A percentile compares a stretch with the other conserved stretches of the same genome.
These are phyloP conservation scores for Maniola hyperantus DNA, from an alignment of 2,888 invertebrate species.

Conservation along the genomic window DNA sequence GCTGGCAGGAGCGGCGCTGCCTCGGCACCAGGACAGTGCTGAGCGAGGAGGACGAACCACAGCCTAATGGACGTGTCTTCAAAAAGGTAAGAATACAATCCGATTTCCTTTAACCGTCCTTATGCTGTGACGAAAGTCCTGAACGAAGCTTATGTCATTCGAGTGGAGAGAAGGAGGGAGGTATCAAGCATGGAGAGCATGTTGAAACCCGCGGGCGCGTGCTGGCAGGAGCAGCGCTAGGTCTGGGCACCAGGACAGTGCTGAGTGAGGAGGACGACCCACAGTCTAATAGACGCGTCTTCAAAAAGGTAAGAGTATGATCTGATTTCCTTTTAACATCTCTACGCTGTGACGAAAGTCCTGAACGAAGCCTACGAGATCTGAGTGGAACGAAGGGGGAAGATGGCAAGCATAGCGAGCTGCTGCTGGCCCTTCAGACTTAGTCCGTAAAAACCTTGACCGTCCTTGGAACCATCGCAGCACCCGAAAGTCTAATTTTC, in stretches of 20 bases:
- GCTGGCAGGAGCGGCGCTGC: constrained; percentile 88
- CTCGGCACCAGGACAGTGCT: constrained; percentile 95
- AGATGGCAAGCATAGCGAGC: too few relatives aligned
- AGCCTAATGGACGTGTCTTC: constrained; percentile 96
- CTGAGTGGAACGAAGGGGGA: too few relatives aligned
- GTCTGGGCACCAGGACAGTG: constrained; percentile 95
- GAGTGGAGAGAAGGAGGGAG: too few relatives aligned
- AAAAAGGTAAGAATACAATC: constrained; percentile 88
- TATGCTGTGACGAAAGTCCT: too few relatives aligned
- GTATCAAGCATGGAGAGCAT: constrained; percentile 93
- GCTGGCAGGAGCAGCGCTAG: constrained; percentile 88
- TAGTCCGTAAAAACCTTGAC: too few relatives aligned
- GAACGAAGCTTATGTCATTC: too few relatives aligned
- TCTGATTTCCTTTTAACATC: not conserved
- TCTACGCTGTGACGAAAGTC: too few relatives aligned
- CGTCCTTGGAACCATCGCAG: too few relatives aligned
- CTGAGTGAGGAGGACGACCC: constrained; percentile 96
- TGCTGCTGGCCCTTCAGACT: too few relatives aligned
- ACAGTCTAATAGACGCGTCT: constrained; percentile 96
- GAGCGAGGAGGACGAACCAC: constrained; percentile 96
- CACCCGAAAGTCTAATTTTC: too few relatives aligned
- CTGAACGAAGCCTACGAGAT: too few relatives aligned
- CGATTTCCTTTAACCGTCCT: not conserved
- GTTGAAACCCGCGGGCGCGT: constrained; percentile 89
- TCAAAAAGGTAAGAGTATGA: constrained; percentile 90